phyloP scores from a whole-genome alignment of 1,140 invertebrate genomes.

The Atta colombica region DNA sequence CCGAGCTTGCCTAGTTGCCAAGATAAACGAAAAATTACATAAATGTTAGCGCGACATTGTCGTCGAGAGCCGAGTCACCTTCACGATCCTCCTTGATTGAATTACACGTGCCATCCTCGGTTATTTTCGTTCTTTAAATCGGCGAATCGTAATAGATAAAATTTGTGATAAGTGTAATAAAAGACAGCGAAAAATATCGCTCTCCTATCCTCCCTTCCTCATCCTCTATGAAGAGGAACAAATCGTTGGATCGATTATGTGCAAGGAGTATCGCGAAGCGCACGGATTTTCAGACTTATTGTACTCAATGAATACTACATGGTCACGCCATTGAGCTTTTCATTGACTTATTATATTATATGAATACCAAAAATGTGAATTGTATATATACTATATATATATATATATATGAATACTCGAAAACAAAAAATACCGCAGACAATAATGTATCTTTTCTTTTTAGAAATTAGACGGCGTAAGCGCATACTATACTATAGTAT shows the following conservation, averaged over 20 bases:
- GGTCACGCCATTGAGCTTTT: slow-evolving; percentile 85
- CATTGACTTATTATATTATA: slow-evolving; percentile 79
- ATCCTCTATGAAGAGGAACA: neutral
- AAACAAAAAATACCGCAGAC: slow-evolving; percentile 80
- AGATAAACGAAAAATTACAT: slow-evolving; percentile 70
- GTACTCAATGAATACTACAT: slow-evolving; percentile 78
- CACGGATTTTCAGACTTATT: slow-evolving; percentile 68
- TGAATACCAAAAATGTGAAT: slow-evolving; percentile 66
- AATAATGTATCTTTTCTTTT: slow-evolving; percentile 85
- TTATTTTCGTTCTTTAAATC: neutral
- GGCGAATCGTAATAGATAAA: slow-evolving; percentile 12
- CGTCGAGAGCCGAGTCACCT: slow-evolving; percentile 69
- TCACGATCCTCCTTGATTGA: slow-evolving; percentile 54
- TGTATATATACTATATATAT: slow-evolving; percentile 74
- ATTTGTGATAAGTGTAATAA: neutral
- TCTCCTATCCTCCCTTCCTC: neutral
- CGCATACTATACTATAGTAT: slow-evolving; percentile 71
- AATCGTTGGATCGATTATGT: slow-evolving; percentile 13
- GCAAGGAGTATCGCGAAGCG: slow-evolving; percentile 59
- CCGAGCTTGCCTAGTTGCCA: slow-evolving; percentile 86
- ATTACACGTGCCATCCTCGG: neutral
- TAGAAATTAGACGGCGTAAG: slow-evolving; percentile 80
- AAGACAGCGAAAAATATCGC: neutral
- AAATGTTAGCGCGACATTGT: slow-evolving; percentile 70
- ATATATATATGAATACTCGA: slow-evolving; percentile 77